These are phyloP conservation scores for Myiotriccus ornatus DNA, from an alignment of 2,797 vertebrate species.

Conservation along the genomic window DNA sequence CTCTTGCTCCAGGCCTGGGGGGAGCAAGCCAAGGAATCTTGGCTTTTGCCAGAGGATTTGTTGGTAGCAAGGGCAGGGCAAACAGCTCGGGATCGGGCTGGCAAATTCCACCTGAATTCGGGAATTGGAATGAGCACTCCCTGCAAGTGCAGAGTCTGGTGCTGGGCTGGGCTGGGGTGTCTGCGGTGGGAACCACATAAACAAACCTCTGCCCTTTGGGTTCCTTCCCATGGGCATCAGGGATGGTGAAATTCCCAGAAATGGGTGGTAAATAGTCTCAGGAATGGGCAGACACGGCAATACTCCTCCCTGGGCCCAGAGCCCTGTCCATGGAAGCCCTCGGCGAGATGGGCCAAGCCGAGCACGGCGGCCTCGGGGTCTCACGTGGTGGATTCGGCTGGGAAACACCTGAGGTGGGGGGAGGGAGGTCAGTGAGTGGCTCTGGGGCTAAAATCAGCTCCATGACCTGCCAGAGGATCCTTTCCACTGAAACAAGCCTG, in stretches of 20 bases:
- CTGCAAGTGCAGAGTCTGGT: fast-evolving
- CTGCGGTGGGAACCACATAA: background rate
- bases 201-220: background rate
- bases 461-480: background rate
- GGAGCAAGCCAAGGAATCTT: background rate
- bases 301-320: background rate
- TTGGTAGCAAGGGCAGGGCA: background rate
- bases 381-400: background rate
- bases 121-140: background rate
- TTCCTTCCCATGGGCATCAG: background rate
- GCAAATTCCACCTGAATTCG: background rate
- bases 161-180: background rate
- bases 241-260: background rate
- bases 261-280: background rate
- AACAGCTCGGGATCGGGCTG: background rate
- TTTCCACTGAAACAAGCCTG: background rate
- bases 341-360: fast-evolving
- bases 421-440: background rate
- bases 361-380: fast-evolving
- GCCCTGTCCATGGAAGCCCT: background rate
- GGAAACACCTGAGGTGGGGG: background rate
- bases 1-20: background rate
- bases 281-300: background rate
- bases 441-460: background rate
- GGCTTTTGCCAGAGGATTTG: background rate